Percentiles rank a stretch among this genome's conserved stretches.
Conservation (phyloP, 2,113 vertebrate species). For the Psammodynastes pulverulentus region DNA sequence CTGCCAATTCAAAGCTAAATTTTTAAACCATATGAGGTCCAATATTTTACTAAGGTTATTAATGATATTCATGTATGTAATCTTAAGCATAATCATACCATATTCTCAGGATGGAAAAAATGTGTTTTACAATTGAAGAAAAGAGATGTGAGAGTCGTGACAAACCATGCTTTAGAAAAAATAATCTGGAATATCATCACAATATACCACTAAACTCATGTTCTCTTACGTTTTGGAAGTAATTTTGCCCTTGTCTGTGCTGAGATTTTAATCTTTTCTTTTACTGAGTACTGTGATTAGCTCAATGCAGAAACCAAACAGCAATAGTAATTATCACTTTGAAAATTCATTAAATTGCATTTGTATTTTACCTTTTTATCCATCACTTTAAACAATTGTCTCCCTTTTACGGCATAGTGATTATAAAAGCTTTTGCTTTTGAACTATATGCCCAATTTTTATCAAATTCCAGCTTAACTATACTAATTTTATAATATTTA, state of each 20-base stretch:
- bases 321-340: not conserved
- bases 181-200: not conserved
- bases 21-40: not conserved
- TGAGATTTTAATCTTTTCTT: constrained; percentile 1
- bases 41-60: not conserved
- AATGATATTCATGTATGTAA: not conserved
- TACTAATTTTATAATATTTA: not conserved
- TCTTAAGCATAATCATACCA: not conserved
- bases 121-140: not conserved
- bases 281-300: not conserved
- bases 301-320: not conserved
- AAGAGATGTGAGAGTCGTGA: not conserved
- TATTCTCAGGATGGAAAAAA: not conserved
- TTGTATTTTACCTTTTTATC: not conserved
- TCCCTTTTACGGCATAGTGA: not conserved
- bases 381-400: not conserved
- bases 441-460: not conserved
- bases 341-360: not conserved
- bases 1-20: not conserved
- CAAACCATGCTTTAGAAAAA: not conserved
- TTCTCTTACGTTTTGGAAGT: constrained; percentile 1
- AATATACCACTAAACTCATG: not conserved
- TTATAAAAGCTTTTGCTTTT: not conserved
- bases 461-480: not conserved
- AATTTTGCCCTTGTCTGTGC: not conserved